Evolutionary conservation across 2,797 vertebrate species (phyloP).

Genomic region (Picus viridis): DNA sequence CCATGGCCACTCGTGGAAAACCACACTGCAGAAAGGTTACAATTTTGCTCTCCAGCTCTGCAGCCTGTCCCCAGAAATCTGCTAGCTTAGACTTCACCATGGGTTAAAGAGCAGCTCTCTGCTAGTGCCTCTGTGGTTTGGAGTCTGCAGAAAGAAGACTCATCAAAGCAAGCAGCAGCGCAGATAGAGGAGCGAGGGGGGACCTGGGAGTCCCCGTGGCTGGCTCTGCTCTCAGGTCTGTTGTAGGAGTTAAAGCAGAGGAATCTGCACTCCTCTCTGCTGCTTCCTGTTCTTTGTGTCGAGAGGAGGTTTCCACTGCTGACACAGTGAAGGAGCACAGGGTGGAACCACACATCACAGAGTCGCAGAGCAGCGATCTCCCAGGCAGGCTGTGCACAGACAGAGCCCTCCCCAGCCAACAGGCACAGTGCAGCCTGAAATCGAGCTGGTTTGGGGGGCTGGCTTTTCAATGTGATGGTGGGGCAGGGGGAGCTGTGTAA

Average conservation of each 20-base stretch:
- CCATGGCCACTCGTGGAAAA: slow-evolving; percentile 40
- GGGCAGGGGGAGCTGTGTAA: no score
- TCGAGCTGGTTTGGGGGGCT: no score
- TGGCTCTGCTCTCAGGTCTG: not conserved
- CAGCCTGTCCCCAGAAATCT: not conserved
- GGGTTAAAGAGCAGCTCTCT: not conserved
- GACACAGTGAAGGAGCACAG: not conserved
- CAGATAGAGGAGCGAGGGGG: not conserved
- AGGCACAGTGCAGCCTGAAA: no score
- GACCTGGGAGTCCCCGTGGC: not conserved
- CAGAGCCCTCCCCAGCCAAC: not conserved
- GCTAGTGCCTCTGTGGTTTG: fast-evolving
- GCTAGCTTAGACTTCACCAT: fast-evolving
- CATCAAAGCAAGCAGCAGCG: not conserved
- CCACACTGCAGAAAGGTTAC: not conserved
- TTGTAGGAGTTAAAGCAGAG: not conserved
- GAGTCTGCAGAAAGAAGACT: not conserved
- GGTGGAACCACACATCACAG: not conserved
- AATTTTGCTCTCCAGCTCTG: not conserved
- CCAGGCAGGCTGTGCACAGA: not conserved
- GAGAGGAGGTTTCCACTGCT: not conserved
- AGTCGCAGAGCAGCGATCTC: no score
- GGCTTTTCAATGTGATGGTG: no score
- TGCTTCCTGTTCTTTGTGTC: not conserved
- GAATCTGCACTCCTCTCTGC: not conserved